phyloP scores from a whole-genome alignment of 2,888 invertebrate species.

The Notocelia uddmanniana region DNA sequence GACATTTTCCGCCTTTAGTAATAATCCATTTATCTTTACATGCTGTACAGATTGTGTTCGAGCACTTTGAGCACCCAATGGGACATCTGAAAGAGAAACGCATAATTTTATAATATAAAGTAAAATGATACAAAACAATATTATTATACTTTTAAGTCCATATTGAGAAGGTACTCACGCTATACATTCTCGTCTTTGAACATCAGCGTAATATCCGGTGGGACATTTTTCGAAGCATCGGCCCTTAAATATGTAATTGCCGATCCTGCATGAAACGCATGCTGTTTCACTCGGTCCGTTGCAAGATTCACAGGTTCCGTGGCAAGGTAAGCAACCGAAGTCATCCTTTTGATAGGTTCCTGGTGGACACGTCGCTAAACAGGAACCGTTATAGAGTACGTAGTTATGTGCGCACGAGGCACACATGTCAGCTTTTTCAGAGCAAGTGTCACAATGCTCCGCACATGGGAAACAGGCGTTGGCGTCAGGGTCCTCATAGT shows the following conservation, averaged over 20 bases:
- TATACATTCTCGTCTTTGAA: conserved; percentile 91
- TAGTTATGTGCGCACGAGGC: conserved; percentile 95
- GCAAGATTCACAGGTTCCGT: conserved; percentile 93
- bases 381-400: conserved; percentile 93
- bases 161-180: conserved; percentile 69
- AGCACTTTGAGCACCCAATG: conserved; percentile 91
- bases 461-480: conserved; percentile 94
- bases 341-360: conserved; percentile 95
- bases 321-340: conserved; percentile 92
- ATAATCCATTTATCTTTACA: conserved; percentile 92
- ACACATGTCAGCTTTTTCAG: conserved; percentile 93
- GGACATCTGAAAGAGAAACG: conserved; percentile 86
- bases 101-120: conserved; percentile 16
- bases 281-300: conserved; percentile 91
- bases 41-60: conserved; percentile 89
- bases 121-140: neutral
- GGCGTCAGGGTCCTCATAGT: conserved; percentile 92
- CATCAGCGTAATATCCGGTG: conserved; percentile 90
- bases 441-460: conserved; percentile 94
- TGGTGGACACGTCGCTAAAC: conserved; percentile 93
- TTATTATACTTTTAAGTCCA: neutral
- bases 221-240: conserved; percentile 91
- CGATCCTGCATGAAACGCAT: conserved; percentile 92
- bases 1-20: conserved; percentile 90
- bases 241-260: conserved; percentile 90